Evolutionary conservation across 2,797 vertebrate genomes (phyloP), one percentile per base, ranked within the genome.

Genomic region (Ptychobarbus kaznakovi): DNA sequence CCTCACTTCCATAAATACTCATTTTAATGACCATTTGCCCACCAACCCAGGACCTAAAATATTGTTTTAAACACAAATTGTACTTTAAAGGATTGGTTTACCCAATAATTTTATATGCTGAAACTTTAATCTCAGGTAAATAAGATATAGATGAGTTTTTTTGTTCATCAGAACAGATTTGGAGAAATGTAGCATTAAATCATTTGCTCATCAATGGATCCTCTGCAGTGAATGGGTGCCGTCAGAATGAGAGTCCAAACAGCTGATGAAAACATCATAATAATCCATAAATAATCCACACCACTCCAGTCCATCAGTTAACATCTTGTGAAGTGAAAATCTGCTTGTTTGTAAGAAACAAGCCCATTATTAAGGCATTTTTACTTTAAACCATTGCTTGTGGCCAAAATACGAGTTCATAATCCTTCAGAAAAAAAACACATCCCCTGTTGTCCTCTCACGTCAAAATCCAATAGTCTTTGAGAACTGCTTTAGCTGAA

Each of bases 1-100:
- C 56, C 15, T 78, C 76, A 42, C 22, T 61, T 78, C 22, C 53
- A 61, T 44, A 82, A 82, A 82, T 72, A 73, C 69, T 73, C 1
- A 22, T 82, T 61, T 46, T 61, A 58, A 81, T 58, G 38, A 25
- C 80, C 66, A 44, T 58, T 72, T 20, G 32, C 32, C 66, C 68
- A 70, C 51, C 35, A 58, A 58, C n/a, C 40, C 77, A 65, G 16
- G 35, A 42, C 65, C 9, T 53, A 11, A 16, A 70, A 69, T 69
- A 56, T 51, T 10, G n/a, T 69, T 81, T 56, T 42, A 51, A 51
- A 68, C 13, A 6, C 44, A 0, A 15, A 11, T 65, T 66, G 18
- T 32, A 35, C 42, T 66, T 28, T 42, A 6, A 53, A 53, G 15
- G 4, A 16, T 11, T 28, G 12, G 58, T 25, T 28, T 2, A 63